phyloP scores from a whole-genome alignment of 1,140 invertebrate species.

The Dufourea novaeangliae region DNA sequence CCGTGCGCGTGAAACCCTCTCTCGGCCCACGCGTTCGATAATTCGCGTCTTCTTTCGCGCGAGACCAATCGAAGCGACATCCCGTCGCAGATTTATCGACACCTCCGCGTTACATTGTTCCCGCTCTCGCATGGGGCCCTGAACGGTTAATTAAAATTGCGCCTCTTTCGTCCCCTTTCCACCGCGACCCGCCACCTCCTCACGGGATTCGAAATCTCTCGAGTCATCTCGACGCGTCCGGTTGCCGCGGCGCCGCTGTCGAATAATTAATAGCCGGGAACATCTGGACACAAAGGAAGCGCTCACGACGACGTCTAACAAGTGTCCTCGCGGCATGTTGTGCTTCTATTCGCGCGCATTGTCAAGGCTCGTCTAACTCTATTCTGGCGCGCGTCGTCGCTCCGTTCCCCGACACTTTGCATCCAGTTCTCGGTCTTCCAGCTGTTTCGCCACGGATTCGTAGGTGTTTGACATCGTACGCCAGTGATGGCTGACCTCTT shows the following conservation, averaged over 20 bases:
- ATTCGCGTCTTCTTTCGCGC: conserved; percentile 10
- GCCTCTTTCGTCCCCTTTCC: conserved; percentile 15
- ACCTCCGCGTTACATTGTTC: conserved; percentile 59
- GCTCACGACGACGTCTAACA: conserved; percentile 69
- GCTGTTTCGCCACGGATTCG: conserved; percentile 37
- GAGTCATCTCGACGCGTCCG: conserved; percentile 4
- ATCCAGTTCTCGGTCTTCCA: conserved; percentile 10
- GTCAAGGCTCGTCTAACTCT: conserved; percentile 67
- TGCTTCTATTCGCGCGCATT: conserved; percentile 68
- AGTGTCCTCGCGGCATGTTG: conserved; percentile 67
- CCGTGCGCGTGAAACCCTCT: not conserved
- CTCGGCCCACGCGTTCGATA: conserved; percentile 51
- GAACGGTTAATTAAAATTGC: conserved; percentile 21
- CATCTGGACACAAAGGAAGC: conserved; percentile 63
- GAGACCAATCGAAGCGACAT: not conserved
- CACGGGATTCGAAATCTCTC: not conserved
- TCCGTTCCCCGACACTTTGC: conserved; percentile 35
- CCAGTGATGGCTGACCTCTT: no score
- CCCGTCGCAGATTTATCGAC: conserved; percentile 49
- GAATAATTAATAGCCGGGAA: conserved; percentile 52
- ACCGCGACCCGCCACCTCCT: not conserved
- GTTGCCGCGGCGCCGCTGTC: conserved; percentile 12
- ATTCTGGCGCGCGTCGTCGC: conserved; percentile 26
- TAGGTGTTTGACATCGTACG: conserved; percentile 34
- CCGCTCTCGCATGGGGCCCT: no score